These are phyloP conservation scores for Panorpa germanica DNA, from an alignment of 2,888 invertebrate species.

Conservation along the genomic window DNA sequence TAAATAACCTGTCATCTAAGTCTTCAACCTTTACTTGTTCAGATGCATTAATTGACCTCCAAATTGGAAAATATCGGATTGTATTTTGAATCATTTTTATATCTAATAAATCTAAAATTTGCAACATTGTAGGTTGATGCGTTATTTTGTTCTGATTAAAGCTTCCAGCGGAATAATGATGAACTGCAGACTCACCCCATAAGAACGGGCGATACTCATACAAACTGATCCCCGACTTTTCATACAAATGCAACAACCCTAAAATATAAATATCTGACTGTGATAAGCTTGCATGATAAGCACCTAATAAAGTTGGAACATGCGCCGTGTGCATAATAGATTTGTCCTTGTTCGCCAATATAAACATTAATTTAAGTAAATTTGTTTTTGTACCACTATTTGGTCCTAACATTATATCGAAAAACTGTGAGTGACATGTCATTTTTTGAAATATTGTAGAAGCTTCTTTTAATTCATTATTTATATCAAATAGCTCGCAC, in stretches of 20 bases:
- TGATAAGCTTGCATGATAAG: constrained; percentile 55
- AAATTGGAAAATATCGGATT: constrained; percentile 48
- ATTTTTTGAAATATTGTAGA: constrained; percentile 51
- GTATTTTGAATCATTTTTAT: constrained; percentile 43
- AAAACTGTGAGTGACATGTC: constrained; percentile 56
- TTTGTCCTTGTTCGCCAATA: constrained; percentile 40
- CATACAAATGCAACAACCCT: constrained; percentile 45
- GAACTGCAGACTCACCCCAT: constrained; percentile 67
- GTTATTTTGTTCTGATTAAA: constrained; percentile 29
- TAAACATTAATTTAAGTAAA: constrained; percentile 41
- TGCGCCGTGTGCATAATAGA: constrained; percentile 45
- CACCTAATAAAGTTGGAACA: constrained; percentile 55
- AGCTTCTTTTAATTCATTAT: constrained; percentile 27
- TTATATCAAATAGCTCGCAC: constrained; percentile 33
- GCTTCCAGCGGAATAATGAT: constrained; percentile 48
- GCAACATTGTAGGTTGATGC: constrained; percentile 51
- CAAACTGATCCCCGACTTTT: constrained; percentile 42
- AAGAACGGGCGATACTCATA: constrained; percentile 57
- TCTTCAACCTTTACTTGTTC: constrained; percentile 18
- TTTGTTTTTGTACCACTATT: constrained; percentile 33
- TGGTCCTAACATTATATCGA: constrained; percentile 39
- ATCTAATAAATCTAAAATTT: constrained; percentile 53
- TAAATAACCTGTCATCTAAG: constrained; percentile 15
- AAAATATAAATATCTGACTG: constrained; percentile 51
- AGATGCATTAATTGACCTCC: constrained; percentile 28